Percentiles rank a stretch among this genome's conserved stretches.
Evolutionary conservation across 2,113 vertebrate genomes (phyloP).

Genomic region (Arizona elegans): DNA sequence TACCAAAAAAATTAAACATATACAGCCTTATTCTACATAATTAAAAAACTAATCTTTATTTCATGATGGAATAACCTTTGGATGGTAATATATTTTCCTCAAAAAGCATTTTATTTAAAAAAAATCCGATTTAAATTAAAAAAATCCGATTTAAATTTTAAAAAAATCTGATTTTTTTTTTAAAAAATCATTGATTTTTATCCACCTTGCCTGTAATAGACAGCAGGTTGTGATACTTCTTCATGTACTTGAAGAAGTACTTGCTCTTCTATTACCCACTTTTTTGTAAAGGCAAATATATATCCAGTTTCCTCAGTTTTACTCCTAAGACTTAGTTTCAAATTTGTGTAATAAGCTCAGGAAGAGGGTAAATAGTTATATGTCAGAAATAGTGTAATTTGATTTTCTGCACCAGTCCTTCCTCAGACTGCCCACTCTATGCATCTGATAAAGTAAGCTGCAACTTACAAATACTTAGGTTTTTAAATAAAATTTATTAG

Average conservation of each 20-base stretch:
- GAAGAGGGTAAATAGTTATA: background rate
- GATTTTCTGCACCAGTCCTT: background rate
- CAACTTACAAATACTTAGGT: background rate
- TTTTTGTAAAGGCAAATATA: background rate
- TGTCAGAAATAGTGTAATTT: background rate
- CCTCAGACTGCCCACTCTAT: background rate
- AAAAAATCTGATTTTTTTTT: too few relatives aligned
- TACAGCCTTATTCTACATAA: too few relatives aligned
- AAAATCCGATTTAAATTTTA: too few relatives aligned
- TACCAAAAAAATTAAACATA: too few relatives aligned
- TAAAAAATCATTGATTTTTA: too few relatives aligned
- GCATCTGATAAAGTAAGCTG: background rate
- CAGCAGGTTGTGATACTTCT: background rate
- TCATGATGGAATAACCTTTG: too few relatives aligned
- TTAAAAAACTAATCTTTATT: too few relatives aligned
- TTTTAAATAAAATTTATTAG: background rate
- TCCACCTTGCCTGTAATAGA: background rate
- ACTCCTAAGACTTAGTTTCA: background rate
- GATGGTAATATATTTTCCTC: too few relatives aligned
- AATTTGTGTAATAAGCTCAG: background rate
- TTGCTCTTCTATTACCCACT: background rate
- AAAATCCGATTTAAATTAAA: too few relatives aligned
- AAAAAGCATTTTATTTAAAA: too few relatives aligned
- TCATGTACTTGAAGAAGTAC: background rate
- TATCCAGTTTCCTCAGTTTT: background rate